Percentiles rank a stretch among this genome's conserved stretches.
phyloP scores from a whole-genome alignment of 1,140 invertebrate genomes.

The Hestina assimilis region DNA sequence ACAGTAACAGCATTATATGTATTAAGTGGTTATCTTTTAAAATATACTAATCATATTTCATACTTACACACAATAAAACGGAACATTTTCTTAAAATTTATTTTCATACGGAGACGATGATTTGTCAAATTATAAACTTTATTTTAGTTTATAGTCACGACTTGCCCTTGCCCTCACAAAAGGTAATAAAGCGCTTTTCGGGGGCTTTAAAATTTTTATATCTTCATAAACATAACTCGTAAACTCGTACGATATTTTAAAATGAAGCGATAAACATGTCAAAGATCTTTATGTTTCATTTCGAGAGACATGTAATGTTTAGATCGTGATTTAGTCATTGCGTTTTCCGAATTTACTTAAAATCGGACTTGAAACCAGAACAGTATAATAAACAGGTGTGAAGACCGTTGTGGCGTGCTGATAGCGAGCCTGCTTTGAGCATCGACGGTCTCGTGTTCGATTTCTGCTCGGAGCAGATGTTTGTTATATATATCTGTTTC shows the following conservation, averaged over 20 bases:
- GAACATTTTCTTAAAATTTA: not conserved
- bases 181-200: not conserved
- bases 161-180: conserved; percentile 1
- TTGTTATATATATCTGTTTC: no score
- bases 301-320: not conserved
- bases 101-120: not conserved
- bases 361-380: no score
- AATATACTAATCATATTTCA: not conserved
- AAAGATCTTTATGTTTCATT: not conserved
- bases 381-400: no score
- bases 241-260: not conserved
- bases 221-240: not conserved
- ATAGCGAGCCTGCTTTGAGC: no score
- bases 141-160: conserved; percentile 6
- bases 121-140: conserved; percentile 7
- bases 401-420: no score
- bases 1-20: no score
- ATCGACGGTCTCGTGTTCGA: no score
- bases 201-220: not conserved
- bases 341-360: no score
- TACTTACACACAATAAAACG: not conserved
- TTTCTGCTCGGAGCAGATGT: no score
- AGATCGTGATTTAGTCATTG: not conserved
- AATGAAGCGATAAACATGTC: not conserved
- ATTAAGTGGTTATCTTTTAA: not conserved